These are phyloP conservation scores for Coturnix japonica DNA, from an alignment of 2,113 vertebrate genomes.

Conservation along the genomic window DNA sequence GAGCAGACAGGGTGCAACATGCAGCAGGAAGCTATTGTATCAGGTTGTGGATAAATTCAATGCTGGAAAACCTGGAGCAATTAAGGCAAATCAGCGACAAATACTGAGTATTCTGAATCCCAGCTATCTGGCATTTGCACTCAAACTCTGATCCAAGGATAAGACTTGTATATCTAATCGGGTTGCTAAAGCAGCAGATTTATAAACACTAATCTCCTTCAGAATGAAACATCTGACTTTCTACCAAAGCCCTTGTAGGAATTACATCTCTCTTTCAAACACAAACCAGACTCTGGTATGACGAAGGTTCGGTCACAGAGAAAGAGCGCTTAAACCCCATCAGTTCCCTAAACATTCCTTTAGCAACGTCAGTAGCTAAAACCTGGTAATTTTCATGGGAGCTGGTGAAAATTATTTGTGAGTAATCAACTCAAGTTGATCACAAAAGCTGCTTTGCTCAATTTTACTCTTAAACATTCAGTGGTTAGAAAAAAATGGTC, in stretches of 20 bases:
- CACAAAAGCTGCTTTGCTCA: background rate
- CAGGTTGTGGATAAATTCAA: background rate
- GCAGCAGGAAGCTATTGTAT: background rate
- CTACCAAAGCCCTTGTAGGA: background rate
- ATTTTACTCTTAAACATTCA: background rate
- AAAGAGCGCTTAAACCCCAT: background rate
- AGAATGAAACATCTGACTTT: slow-evolving; percentile 5
- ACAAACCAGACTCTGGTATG: background rate
- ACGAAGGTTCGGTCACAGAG: background rate
- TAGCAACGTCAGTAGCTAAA: background rate
- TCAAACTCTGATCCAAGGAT: background rate
- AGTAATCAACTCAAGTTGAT: background rate
- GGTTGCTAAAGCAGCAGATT: background rate
- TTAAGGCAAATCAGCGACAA: background rate
- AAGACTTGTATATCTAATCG: background rate
- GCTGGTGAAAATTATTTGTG: background rate
- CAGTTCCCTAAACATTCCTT: background rate
- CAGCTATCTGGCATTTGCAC: background rate
- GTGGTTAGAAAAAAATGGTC: background rate
- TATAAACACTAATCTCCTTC: slow-evolving; percentile 35
- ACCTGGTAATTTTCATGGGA: background rate
- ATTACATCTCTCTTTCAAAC: background rate
- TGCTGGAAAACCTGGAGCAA: background rate
- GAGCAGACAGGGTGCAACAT: background rate
- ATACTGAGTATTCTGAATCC: background rate